Evolutionary conservation across 2,797 vertebrate species (phyloP), one percentile per base, ranked within the genome.

Genomic region (Siniperca scherzeri): DNA sequence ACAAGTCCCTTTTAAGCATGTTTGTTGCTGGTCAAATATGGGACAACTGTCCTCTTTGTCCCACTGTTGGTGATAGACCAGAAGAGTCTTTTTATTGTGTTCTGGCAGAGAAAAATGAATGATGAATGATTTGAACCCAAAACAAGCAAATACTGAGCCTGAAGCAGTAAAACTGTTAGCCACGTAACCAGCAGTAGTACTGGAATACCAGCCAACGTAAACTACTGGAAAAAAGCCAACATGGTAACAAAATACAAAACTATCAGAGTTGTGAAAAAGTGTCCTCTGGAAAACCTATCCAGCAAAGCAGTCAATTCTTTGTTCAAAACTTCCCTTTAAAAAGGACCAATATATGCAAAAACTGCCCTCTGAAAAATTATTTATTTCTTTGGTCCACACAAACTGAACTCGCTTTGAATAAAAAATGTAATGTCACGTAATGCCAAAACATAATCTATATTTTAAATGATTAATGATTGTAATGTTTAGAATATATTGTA

Each of bases 1-100:
- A 40, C 8, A 53, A 78, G 66, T 61, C 6, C 3, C 2, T 46
- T 55, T 44, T 64, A 46, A 38, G 2, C 27, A 59, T 69, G 53
- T 80, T 82, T 66, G 48, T 44, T 68, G n/a, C 40, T 75, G 36
- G 40, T 77, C 27, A 73, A 61, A 66, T 55, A 62, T 50, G 25
- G 36, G 19, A 42, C 67, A 78, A 19, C 38, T 60, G 44, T 76
- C 76, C 16, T 53, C 44, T n/a, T 76, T 40, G 40, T 73, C 33
- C 55, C 17, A 46, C 52, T 65, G 78, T 40, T 52, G n/a, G 38
- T 70, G 56, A 77, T 30, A 36, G 16, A 76, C 64, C 22, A 75
- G 22, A 33, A 17, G 36, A 64, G 11, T 67, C 4, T 73, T 52
- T 70, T 12, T 46, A 12, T 9, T 55, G 22, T 27, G 30, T 52